A percentile compares a stretch with the other conserved stretches of the same genome.
These are phyloP conservation scores for Tridacna crocea DNA, from an alignment of 2,888 invertebrate genomes.

Conservation along the genomic window DNA sequence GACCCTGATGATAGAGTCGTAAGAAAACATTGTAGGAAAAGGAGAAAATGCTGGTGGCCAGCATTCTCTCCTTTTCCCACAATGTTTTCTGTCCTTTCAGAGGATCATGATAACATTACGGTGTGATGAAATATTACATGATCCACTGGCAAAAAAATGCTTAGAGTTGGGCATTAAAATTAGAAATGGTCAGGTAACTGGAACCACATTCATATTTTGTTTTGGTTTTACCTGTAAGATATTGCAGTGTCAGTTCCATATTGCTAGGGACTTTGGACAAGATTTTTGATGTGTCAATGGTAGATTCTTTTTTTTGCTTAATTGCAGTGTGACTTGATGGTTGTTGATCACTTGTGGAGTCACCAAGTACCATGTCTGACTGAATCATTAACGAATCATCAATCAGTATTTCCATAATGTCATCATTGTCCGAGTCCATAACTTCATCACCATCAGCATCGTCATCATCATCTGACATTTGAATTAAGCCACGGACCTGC, in stretches of 20 bases:
- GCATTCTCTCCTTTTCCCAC: no score
- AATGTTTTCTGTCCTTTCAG: no score
- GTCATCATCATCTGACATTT: slow-evolving; percentile 54
- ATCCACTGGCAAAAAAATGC: no score
- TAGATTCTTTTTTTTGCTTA: not conserved
- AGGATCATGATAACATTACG: no score
- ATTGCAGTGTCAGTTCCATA: slow-evolving; percentile 69
- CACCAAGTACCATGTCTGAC: slow-evolving; percentile 12
- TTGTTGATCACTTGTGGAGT: not conserved
- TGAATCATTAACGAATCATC: slow-evolving; percentile 54
- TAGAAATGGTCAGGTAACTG: no score
- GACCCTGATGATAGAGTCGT: no score
- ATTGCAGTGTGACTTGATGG: not conserved
- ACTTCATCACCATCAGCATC: slow-evolving; percentile 27
- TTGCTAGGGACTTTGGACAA: slow-evolving; percentile 23
- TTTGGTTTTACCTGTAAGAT: slow-evolving; percentile 68
- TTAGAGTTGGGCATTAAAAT: no score
- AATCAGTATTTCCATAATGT: slow-evolving; percentile 24
- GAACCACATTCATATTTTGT: no score
- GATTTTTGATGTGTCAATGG: slow-evolving; percentile 9
- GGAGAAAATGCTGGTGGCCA: no score
- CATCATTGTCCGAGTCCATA: not conserved
- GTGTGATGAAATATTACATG: no score
- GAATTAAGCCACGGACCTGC: slow-evolving; percentile 52
- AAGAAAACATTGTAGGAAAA: no score